phyloP scores from a whole-genome alignment of 1,140 invertebrate species.

The Luehdorfia chinensis region DNA sequence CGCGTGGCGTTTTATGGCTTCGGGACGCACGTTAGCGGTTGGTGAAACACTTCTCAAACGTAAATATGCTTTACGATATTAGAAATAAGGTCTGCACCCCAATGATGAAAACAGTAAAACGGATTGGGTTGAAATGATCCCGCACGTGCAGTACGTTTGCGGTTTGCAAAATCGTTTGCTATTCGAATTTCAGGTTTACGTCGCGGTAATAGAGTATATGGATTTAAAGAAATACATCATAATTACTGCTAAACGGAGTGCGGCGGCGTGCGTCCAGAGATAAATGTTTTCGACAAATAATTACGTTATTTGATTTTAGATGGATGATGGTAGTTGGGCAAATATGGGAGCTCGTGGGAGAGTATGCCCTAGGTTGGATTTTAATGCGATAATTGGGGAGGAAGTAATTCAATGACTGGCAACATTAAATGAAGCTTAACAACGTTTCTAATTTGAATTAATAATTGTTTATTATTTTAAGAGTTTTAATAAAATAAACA shows the following conservation, averaged over 20 bases:
- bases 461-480: too few species aligned
- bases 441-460: not conserved
- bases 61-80: conserved; percentile 28
- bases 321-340: conserved; percentile 64
- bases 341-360: conserved; percentile 63
- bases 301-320: conserved; percentile 74
- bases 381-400: conserved; percentile 34
- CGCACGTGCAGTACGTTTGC: conserved; percentile 11
- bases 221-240: too few species aligned
- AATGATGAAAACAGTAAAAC: too few species aligned
- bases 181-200: conserved; percentile 4
- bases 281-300: conserved; percentile 75
- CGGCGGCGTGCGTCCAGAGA: conserved; percentile 58
- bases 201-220: too few species aligned
- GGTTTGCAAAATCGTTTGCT: not conserved
- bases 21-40: conserved; percentile 23
- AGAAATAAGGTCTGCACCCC: too few species aligned
- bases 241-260: too few species aligned
- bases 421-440: conserved; percentile 1
- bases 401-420: conserved; percentile 9
- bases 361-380: conserved; percentile 31
- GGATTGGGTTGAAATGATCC: not conserved
- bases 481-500: too few species aligned
- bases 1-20: conserved; percentile 52
- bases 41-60: conserved; percentile 1